phyloP scores from a whole-genome alignment of 2,797 vertebrate genomes.

The Malurus leucopterus region DNA sequence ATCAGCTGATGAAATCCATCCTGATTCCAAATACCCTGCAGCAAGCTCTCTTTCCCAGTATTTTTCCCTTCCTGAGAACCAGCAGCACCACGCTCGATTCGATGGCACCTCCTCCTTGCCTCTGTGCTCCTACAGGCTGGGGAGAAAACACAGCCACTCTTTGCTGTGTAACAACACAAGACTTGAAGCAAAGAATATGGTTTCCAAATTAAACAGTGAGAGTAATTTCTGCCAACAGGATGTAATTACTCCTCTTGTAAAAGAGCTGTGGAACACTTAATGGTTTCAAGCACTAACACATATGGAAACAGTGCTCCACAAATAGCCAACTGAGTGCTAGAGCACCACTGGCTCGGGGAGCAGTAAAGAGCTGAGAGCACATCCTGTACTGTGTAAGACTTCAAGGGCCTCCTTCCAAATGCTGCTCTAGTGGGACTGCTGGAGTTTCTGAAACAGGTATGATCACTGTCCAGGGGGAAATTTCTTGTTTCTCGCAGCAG shows the following conservation, averaged over 20 bases:
- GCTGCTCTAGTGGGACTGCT: background rate
- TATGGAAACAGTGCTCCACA: slow-evolving; percentile 29
- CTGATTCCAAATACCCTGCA: background rate
- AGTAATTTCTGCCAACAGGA: slow-evolving; percentile 46
- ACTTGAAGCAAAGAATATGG: slow-evolving; percentile 27
- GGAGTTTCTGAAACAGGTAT: background rate
- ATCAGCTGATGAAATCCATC: background rate
- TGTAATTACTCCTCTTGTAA: slow-evolving; percentile 45
- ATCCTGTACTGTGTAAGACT: slow-evolving; percentile 4
- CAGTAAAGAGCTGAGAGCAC: background rate
- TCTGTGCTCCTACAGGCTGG: background rate
- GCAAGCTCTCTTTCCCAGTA: background rate
- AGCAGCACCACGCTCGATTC: fast-evolving
- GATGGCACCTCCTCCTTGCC: background rate
- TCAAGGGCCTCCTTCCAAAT: background rate
- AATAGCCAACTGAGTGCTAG: slow-evolving; percentile 11
- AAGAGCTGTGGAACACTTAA: slow-evolving; percentile 44
- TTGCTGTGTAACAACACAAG: background rate
- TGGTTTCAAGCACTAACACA: slow-evolving; percentile 16
- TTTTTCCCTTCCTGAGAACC: background rate
- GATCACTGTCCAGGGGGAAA: background rate
- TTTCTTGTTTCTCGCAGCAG: background rate
- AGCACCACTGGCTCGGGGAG: background rate
- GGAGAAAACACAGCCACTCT: background rate
- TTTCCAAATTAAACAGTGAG: slow-evolving; percentile 28